phyloP scores from a whole-genome alignment of 1,140 invertebrate species.

The Achatina immaculata region DNA sequence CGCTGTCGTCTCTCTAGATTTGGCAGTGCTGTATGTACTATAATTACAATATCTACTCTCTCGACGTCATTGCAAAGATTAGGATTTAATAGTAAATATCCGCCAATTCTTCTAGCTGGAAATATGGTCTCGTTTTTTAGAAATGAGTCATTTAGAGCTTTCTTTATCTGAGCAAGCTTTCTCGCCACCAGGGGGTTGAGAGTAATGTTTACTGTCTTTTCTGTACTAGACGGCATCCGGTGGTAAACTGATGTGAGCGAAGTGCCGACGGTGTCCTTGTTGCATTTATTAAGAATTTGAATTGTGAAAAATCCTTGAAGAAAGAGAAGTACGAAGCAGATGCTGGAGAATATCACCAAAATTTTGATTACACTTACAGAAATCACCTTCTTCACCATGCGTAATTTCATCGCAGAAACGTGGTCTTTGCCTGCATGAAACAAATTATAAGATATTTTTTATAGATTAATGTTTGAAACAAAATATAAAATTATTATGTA shows the following conservation, averaged over 20 bases:
- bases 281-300: not conserved
- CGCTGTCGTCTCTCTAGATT: slow-evolving; percentile 40
- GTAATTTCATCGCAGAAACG: too few relatives aligned
- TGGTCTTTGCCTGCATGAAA: too few relatives aligned
- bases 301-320: not conserved
- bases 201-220: not conserved
- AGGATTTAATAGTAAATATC: not conserved
- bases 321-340: not conserved
- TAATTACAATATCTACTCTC: not conserved
- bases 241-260: not conserved
- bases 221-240: not conserved
- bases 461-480: too few relatives aligned
- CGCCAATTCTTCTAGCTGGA: not conserved
- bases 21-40: slow-evolving; percentile 18
- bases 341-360: not conserved
- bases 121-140: not conserved
- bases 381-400: not conserved
- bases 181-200: not conserved
- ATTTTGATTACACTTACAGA: not conserved
- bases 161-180: not conserved
- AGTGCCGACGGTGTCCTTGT: not conserved
- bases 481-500: too few relatives aligned
- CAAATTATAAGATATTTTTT: too few relatives aligned
- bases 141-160: not conserved
- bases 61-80: slow-evolving; percentile 4